These are phyloP conservation scores for Brachionus asplanchnoidis DNA, from an alignment of 1,140 invertebrate genomes.

Conservation along the genomic window DNA sequence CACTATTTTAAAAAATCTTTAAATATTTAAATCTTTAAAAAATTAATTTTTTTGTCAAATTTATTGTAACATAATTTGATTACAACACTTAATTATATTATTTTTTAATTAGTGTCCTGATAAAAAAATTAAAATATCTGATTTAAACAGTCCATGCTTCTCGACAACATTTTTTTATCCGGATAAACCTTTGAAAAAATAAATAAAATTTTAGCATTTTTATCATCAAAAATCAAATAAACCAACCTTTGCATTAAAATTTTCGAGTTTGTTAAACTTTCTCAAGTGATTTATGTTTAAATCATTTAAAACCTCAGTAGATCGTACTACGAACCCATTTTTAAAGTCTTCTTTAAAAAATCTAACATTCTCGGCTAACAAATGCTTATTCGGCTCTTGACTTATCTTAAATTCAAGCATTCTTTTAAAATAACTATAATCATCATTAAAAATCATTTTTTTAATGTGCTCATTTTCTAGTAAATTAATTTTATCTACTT, in stretches of 20 bases:
- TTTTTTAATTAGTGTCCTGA: background rate
- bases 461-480: background rate
- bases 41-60: background rate
- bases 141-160: constrained; percentile 32
- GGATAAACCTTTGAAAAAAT: background rate
- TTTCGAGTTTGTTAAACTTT: constrained; percentile 31
- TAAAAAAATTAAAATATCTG: background rate
- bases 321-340: background rate
- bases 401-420: background rate
- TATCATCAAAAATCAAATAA: background rate
- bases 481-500: background rate
- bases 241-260: background rate
- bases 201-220: background rate
- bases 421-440: constrained; percentile 24
- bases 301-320: constrained; percentile 34
- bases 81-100: background rate
- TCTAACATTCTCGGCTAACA: background rate
- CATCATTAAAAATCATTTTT: constrained; percentile 20
- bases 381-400: background rate
- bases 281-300: constrained; percentile 28
- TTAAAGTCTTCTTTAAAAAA: constrained; percentile 18
- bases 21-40: background rate
- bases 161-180: background rate
- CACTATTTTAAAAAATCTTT: too few species aligned
- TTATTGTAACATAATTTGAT: background rate